Evolutionary conservation across 2,797 vertebrate species (phyloP), one percentile per base, ranked within the genome.

Genomic region (Bufotes viridis): DNA sequence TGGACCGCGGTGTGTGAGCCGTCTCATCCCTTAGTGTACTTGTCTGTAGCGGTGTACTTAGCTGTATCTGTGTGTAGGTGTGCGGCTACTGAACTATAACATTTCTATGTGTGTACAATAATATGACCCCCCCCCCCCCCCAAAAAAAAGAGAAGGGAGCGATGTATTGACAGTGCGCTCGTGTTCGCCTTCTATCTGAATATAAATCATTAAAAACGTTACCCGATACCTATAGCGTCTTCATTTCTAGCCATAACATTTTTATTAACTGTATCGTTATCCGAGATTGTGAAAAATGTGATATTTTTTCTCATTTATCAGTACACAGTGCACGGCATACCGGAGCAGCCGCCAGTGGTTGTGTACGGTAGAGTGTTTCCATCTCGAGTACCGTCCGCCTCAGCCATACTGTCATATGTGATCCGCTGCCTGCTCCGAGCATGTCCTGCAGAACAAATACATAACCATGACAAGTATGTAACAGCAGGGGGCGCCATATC

Each of bases 21-120:
- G 53, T 7, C 24, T 10, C 60, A 17, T 81, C 26, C 63, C 17
- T 24, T 58, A 60, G 57, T 61, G 53, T 76, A 82, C 22, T 78
- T 82, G 69, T 89, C 65, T 86, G 84, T 89, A 60, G 67, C 78
- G 51, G 22, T 86, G 75, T 65, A 67, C 55, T 8, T 81, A 83
- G 53, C 51, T 67, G 69, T 86, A 76, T 60, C 20, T 58, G 58
- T 89, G 60, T 82, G 78, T 82, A 81, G 20, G 53, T 70, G 65
- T 87, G 84, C 67, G 74, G 58, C 26, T 53, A 49, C 61, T 49
- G 17, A n/a, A 61, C 29, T 22, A 34, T 65, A 34, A 18, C 49
- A 72, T 76, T 72, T 86, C 29, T 81, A 60, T 89, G 84, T 82
- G 78, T 86, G 78, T 89, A 89, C 14, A 63, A 87, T 89, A 86